phyloP scores from a whole-genome alignment of 1,140 invertebrate species.

The Sinella curviseta region DNA sequence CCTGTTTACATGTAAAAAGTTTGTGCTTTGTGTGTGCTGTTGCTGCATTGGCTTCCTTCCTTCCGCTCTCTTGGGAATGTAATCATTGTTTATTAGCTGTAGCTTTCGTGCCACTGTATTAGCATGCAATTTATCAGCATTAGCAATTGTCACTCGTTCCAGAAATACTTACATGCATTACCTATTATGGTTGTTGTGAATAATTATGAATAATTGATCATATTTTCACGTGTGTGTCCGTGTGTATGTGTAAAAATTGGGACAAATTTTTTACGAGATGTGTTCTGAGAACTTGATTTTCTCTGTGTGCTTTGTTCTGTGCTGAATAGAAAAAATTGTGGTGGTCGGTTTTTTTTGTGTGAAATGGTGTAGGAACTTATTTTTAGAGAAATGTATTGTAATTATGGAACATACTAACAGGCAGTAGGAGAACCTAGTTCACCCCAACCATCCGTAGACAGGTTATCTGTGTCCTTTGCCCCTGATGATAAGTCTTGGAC shows the following conservation, averaged over 20 bases:
- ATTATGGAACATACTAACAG: background rate
- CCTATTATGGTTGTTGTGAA: background rate
- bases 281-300: too few species aligned
- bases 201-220: background rate
- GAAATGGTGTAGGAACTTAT: background rate
- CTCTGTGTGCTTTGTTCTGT: too few species aligned
- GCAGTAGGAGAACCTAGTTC: constrained; percentile 58
- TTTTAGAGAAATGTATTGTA: background rate
- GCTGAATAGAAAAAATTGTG: too few species aligned
- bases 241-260: too few species aligned
- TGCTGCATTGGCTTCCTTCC: background rate
- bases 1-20: background rate
- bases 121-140: background rate
- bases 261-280: too few species aligned
- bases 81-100: background rate
- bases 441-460: constrained; percentile 66
- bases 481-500: constrained; percentile 51
- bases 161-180: too few species aligned
- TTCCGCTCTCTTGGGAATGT: background rate
- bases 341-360: background rate
- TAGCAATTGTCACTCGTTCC: too few species aligned
- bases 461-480: constrained; percentile 70
- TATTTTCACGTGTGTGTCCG: too few species aligned
- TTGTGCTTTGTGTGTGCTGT: background rate
- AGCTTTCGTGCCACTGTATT: background rate